These are phyloP conservation scores for Dunckerocampus dactyliophorus DNA, from an alignment of 2,113 vertebrate species.

Conservation along the genomic window DNA sequence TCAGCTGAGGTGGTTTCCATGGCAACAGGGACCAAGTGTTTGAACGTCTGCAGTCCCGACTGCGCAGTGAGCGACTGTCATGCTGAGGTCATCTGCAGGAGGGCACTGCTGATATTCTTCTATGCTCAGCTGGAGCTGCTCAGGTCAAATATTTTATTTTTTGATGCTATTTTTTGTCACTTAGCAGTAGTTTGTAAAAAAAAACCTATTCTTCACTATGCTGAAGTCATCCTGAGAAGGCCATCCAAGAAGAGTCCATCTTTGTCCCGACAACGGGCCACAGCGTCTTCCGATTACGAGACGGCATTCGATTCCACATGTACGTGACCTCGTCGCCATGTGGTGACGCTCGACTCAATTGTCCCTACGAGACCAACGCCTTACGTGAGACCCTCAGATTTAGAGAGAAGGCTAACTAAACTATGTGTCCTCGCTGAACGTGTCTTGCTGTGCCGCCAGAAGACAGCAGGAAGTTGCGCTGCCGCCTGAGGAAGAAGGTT, in stretches of 20 bases:
- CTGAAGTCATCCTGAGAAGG: neutral
- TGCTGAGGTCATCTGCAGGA: conserved; percentile 82
- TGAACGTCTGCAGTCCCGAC: conserved; percentile 77
- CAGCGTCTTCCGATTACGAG: conserved; percentile 78
- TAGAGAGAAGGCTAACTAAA: too few species aligned
- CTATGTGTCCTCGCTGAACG: neutral
- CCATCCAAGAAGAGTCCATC: conserved; percentile 73
- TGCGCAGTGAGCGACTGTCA: conserved; percentile 84
- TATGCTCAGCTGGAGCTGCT: conserved; percentile 68
- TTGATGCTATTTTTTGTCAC: too few species aligned
- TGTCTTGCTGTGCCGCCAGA: conserved; percentile 11
- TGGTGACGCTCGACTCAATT: conserved; percentile 91
- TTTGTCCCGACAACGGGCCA: conserved; percentile 76
- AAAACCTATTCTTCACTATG: neutral
- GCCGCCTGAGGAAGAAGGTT: conserved; percentile 55
- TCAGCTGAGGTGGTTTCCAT: conserved; percentile 87
- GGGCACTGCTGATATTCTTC: conserved; percentile 68
- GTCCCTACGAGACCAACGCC: conserved; percentile 80
- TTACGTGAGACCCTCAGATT: conserved; percentile 38
- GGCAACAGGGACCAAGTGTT: conserved; percentile 89
- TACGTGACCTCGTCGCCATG: conserved; percentile 90
- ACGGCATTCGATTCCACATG: conserved; percentile 86
- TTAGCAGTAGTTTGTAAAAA: too few species aligned
- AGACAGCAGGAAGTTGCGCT: conserved; percentile 38
- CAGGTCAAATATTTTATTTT: conserved; percentile 41